Conservation (phyloP, 2,888 invertebrate species). For the Limnephilus lunatus region DNA sequence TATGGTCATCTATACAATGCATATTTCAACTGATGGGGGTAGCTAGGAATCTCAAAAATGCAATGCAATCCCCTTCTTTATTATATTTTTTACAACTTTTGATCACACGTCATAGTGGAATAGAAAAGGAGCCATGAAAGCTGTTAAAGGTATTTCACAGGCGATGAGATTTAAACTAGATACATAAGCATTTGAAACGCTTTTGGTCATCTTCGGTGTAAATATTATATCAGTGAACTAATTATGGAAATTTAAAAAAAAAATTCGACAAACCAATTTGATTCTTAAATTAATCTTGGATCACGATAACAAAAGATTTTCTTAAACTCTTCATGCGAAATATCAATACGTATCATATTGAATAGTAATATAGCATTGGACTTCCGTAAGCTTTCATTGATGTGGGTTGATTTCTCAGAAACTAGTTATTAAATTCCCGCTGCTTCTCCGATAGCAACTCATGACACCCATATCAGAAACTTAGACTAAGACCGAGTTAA, state of each 20-base stretch:
- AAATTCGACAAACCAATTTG: neutral
- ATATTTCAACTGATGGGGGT: too few species aligned
- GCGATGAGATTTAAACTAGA: too few species aligned
- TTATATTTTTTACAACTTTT: too few species aligned
- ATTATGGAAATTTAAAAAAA: neutral
- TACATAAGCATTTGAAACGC: too few species aligned
- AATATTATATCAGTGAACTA: too few species aligned
- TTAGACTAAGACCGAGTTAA: neutral
- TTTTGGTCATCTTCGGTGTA: too few species aligned
- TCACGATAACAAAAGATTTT: neutral
- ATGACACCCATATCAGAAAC: neutral
- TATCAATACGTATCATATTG: neutral
- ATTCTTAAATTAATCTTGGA: neutral
- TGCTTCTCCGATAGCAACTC: neutral
- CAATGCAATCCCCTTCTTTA: too few species aligned
- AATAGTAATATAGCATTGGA: neutral
- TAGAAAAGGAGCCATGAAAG: too few species aligned
- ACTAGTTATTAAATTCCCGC: neutral
- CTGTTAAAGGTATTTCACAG: too few species aligned
- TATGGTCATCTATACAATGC: too few species aligned
- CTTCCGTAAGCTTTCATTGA: neutral
- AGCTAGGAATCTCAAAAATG: too few species aligned
- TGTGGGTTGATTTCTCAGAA: neutral
- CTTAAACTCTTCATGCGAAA: neutral
- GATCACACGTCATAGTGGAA: too few species aligned